Evolutionary conservation across 1,140 invertebrate genomes (phyloP).

Genomic region (Drosophila bocqueti): DNA sequence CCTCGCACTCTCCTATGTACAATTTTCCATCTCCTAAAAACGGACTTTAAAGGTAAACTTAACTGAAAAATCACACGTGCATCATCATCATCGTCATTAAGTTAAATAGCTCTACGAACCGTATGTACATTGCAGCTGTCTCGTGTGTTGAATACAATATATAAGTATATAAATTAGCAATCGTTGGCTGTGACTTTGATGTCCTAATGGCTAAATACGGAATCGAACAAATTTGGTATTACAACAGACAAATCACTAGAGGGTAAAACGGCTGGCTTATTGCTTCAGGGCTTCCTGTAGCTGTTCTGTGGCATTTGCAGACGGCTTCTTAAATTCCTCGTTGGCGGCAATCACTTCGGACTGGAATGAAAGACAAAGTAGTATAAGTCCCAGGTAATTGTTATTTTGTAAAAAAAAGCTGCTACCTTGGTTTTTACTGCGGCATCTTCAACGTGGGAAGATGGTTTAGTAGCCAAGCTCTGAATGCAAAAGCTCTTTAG

Average conservation of each 20-base stretch:
- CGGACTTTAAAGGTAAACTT: conserved; percentile 54
- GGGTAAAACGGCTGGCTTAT: conserved; percentile 33
- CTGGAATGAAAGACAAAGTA: conserved; percentile 4
- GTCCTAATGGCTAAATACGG: conserved; percentile 35
- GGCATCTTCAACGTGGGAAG: conserved; percentile 23
- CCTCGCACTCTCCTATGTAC: conserved; percentile 48
- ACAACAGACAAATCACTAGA: conserved; percentile 30
- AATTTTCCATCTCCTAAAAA: conserved; percentile 26
- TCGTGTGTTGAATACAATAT: conserved; percentile 43
- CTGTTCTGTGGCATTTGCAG: conserved; percentile 42
- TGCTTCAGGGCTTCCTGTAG: conserved; percentile 34
- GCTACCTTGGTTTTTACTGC: conserved; percentile 33
- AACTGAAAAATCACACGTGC: conserved; percentile 60
- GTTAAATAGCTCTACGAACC: conserved; percentile 56
- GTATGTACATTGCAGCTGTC: conserved; percentile 52
- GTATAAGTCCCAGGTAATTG: background rate
- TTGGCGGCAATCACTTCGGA: conserved; percentile 31
- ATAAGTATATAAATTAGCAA: conserved; percentile 43
- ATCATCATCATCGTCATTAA: conserved; percentile 34
- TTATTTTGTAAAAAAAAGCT: background rate
- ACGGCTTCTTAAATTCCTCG: conserved; percentile 39
- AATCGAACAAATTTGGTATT: conserved; percentile 47
- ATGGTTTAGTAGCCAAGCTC: conserved; percentile 19
- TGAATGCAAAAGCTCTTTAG: conserved; percentile 52
- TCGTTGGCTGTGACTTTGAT: conserved; percentile 55